Evolutionary conservation across 2,888 invertebrate genomes (phyloP).

Genomic region (Phyto melanocephala): DNA sequence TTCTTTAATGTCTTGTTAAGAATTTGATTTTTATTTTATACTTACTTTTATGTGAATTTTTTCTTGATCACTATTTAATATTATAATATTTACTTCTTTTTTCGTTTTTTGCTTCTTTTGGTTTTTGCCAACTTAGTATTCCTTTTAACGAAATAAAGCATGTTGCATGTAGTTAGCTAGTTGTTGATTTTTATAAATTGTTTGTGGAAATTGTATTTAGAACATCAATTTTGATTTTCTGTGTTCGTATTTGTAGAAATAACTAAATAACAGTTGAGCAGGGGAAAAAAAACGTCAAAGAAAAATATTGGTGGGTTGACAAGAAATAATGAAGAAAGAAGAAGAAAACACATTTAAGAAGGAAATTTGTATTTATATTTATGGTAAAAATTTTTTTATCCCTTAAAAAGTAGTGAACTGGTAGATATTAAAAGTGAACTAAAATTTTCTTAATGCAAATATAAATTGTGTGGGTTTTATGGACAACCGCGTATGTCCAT

Average conservation of each 20-base stretch:
- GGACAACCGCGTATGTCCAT: too few relatives aligned
- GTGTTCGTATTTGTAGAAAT: neutral
- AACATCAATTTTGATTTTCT: conserved; percentile 47
- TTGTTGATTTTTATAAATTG: conserved; percentile 54
- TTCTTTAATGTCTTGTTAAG: conserved; percentile 23
- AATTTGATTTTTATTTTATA: conserved; percentile 31
- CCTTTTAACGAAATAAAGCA: conserved; percentile 17
- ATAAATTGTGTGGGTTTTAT: too few relatives aligned
- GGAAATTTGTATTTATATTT: conserved; percentile 29
- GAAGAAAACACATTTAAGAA: neutral
- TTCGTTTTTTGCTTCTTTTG: neutral
- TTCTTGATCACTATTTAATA: conserved; percentile 62
- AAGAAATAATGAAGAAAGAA: neutral
- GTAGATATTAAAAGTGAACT: too few relatives aligned
- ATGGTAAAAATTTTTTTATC: neutral
- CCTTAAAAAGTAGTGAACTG: neutral
- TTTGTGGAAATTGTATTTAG: conserved; percentile 59
- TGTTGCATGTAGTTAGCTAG: conserved; percentile 34
- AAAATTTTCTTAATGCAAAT: too few relatives aligned
- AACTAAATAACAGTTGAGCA: neutral
- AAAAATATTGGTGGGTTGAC: conserved; percentile 7
- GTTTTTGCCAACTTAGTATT: conserved; percentile 5
- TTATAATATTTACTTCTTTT: conserved; percentile 55
- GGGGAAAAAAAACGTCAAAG: neutral
- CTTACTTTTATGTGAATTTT: neutral